phyloP scores from a whole-genome alignment of 64 coral and sea anemone genomes.

The Catalaphyllia jardinei region DNA sequence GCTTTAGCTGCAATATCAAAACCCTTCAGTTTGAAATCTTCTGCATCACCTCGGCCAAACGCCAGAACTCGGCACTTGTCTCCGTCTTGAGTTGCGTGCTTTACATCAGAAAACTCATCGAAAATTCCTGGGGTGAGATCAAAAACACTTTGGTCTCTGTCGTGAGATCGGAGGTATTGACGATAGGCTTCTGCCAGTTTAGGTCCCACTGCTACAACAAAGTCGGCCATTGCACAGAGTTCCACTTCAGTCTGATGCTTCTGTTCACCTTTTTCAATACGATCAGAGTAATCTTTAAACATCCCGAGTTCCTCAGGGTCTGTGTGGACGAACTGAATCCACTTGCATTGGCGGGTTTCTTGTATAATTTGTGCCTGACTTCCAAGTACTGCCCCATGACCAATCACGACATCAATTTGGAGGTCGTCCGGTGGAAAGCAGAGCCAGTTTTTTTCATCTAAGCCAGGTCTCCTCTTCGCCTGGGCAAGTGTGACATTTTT shows the following conservation, averaged over 20 bases:
- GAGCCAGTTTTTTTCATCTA: not conserved
- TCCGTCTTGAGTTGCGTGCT: not conserved
- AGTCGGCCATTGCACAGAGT: not conserved
- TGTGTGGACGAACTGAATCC: conserved; percentile 10
- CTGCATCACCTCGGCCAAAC: not conserved
- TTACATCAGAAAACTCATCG: not conserved
- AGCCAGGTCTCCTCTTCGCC: not conserved
- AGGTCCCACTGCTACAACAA: conserved; percentile 13
- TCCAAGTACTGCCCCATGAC: not conserved
- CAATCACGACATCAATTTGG: conserved; percentile 3
- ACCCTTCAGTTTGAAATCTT: conserved; percentile 18
- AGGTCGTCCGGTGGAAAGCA: not conserved
- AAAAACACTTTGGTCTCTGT: not conserved
- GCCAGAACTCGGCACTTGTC: not conserved
- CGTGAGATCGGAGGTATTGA: not conserved
- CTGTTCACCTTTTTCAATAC: not conserved
- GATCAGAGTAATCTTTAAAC: not conserved
- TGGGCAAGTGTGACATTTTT: not conserved
- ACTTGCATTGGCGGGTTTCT: not conserved
- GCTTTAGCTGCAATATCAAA: conserved; percentile 31
- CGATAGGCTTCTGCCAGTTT: not conserved
- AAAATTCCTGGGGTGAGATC: conserved; percentile 1
- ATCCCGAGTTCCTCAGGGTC: not conserved
- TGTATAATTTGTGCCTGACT: not conserved
- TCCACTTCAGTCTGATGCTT: conserved; percentile 6